A percentile compares a stretch with the other conserved stretches of the same genome.
Evolutionary conservation across 1,140 invertebrate genomes (phyloP).

Genomic region (Homalodisca vitripennis): DNA sequence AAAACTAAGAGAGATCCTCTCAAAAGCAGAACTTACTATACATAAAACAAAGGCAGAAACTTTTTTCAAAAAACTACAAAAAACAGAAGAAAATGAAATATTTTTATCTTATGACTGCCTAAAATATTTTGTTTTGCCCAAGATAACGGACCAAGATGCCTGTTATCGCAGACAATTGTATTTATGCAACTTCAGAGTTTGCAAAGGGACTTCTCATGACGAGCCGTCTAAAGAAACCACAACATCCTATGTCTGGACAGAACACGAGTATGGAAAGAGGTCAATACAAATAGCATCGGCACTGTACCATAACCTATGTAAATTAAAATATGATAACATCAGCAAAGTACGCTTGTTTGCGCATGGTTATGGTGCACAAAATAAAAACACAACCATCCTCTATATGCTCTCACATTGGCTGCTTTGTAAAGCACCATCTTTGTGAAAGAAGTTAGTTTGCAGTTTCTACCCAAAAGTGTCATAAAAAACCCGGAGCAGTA

Average conservation of each 20-base stretch:
- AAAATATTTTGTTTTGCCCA: slow-evolving; percentile 35
- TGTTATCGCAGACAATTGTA: slow-evolving; percentile 35
- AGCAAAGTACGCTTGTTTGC: slow-evolving; percentile 30
- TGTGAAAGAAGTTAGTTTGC: slow-evolving; percentile 39
- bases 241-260: slow-evolving; percentile 28
- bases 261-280: slow-evolving; percentile 29
- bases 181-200: slow-evolving; percentile 35
- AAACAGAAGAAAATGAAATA: slow-evolving; percentile 9
- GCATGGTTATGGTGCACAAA: slow-evolving; percentile 31
- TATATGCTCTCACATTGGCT: slow-evolving; percentile 40
- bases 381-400: slow-evolving; percentile 33
- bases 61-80: slow-evolving; percentile 3
- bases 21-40: slow-evolving; percentile 7
- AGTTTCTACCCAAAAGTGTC: slow-evolving; percentile 35
- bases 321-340: slow-evolving; percentile 24
- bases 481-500: slow-evolving; percentile 31
- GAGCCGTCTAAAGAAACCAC: slow-evolving; percentile 24
- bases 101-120: slow-evolving; percentile 32
- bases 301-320: slow-evolving; percentile 30
- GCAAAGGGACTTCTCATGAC: slow-evolving; percentile 19
- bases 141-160: slow-evolving; percentile 34
- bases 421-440: slow-evolving; percentile 34
- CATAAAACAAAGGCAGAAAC: slow-evolving; percentile 22
- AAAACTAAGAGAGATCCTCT: neutral
- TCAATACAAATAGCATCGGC: slow-evolving; percentile 33